Percentiles rank a stretch among this genome's conserved stretches.
These are phyloP conservation scores for Rana temporaria DNA, from an alignment of 2,113 vertebrate genomes.

Conservation along the genomic window DNA sequence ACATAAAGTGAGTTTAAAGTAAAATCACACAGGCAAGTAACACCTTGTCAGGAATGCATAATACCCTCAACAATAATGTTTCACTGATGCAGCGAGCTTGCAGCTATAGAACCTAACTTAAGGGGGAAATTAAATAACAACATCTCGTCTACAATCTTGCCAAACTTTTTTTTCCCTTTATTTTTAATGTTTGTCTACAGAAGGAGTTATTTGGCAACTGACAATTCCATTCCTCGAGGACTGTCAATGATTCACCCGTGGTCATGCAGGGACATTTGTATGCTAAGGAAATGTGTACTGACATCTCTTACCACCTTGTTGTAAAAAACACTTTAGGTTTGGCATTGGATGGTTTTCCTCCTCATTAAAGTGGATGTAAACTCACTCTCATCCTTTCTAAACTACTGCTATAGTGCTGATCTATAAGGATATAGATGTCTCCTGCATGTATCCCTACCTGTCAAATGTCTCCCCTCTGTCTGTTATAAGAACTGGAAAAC, in stretches of 20 bases:
- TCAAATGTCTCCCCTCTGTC: too few species aligned
- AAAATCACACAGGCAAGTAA: slow-evolving; percentile 32
- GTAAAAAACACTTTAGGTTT: too few species aligned
- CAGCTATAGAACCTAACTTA: slow-evolving; percentile 13
- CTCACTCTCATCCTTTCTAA: too few species aligned
- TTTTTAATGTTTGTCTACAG: neutral
- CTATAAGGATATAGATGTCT: too few species aligned
- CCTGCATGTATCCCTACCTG: too few species aligned
- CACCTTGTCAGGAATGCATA: slow-evolving; percentile 44
- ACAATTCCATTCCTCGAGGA: slow-evolving; percentile 16
- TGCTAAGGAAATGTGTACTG: neutral
- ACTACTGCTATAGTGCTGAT: too few species aligned
- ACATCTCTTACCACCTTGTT: neutral
- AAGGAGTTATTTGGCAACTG: neutral
- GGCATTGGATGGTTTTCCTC: too few species aligned
- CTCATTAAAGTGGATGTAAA: too few species aligned
- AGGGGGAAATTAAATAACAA: slow-evolving; percentile 4
- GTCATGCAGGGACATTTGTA: slow-evolving; percentile 23
- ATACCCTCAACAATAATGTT: slow-evolving; percentile 37
- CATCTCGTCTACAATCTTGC: neutral
- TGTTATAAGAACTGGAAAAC: too few species aligned
- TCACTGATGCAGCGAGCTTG: neutral
- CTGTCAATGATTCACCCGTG: slow-evolving; percentile 11
- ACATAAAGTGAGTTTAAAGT: slow-evolving; percentile 18
- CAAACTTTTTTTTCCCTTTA: neutral